These are phyloP conservation scores for Schizaphis graminum DNA, from an alignment of 2,888 invertebrate species.

Conservation along the genomic window DNA sequence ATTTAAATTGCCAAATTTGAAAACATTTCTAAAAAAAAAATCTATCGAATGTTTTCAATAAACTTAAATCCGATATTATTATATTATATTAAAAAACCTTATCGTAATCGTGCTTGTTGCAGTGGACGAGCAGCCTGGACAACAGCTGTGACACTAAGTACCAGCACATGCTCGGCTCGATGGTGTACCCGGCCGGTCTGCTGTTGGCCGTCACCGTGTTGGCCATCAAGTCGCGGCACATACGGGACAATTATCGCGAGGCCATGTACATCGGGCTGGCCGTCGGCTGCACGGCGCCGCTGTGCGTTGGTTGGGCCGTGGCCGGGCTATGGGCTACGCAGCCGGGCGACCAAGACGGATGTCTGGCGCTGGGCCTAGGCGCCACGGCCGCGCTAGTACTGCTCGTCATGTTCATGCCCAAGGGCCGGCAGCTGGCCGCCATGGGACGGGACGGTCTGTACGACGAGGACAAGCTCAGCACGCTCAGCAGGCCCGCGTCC, in stretches of 20 bases:
- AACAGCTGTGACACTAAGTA: slow-evolving; percentile 70
- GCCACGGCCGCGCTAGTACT: slow-evolving; percentile 88
- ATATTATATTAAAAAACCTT: background rate
- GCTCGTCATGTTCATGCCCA: slow-evolving; percentile 94
- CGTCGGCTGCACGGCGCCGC: slow-evolving; percentile 86
- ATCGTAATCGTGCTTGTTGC: background rate
- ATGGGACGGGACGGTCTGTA: slow-evolving; percentile 87
- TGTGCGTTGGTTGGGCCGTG: slow-evolving; percentile 88
- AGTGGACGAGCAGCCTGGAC: slow-evolving; percentile 61
- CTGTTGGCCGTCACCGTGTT: slow-evolving; percentile 87
- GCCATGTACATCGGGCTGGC: slow-evolving; percentile 92
- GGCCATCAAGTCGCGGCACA: slow-evolving; percentile 87
- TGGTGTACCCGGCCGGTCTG: slow-evolving; percentile 86
- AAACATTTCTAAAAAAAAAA: background rate
- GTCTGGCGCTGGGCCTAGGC: slow-evolving; percentile 90
- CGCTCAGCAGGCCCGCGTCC: slow-evolving; percentile 75
- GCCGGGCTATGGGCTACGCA: slow-evolving; percentile 85
- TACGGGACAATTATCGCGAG: slow-evolving; percentile 93
- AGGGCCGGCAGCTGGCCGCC: slow-evolving; percentile 91
- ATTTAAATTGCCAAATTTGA: background rate
- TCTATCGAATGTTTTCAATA: background rate
- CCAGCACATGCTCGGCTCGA: slow-evolving; percentile 81
- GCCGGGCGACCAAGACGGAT: slow-evolving; percentile 83
- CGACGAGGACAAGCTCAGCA: slow-evolving; percentile 85
- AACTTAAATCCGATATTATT: background rate